Base-by-base conservation (phyloP, 2,888 invertebrate genomes). In the Mystacides longicornis region DNA sequence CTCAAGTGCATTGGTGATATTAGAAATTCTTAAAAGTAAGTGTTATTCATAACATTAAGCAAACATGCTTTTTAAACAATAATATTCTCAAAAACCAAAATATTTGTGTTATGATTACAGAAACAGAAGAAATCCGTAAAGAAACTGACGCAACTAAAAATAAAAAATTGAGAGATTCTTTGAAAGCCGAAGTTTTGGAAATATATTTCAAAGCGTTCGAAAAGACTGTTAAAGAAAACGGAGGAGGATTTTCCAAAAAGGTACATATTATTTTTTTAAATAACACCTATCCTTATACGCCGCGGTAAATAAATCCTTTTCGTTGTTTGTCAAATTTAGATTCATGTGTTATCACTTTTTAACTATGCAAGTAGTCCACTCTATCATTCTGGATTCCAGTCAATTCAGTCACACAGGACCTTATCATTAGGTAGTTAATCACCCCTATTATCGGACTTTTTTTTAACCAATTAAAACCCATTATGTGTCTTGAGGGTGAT, bases 171-270 rank as follows among this genome's bases (percentile, higher is more conserved):
- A 65, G 59, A 23, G 67, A 69, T 11, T 21, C 52, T 2, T 23
- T 60, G n/a, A 42, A 53, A 18, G 68, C 71, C 2, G 74, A 79
- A 60, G 65, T 64, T 2, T 62, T 78, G 2, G 77, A 80, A 1
- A 73, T 64, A 57, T 74, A 71, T 55, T 60, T 77, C 63, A 67
- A 70, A 42, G 73, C 72, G 63, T 65, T 80, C 21, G 78, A 80
- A 52, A 67, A 68, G 9, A 69, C 72, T 50, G 75, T 75, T 1
- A 71, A 75, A 62, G 67, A 72, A 18, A 79, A 80, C 60, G 70
- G 68, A 14, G 79, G 78, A 7, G 71, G 75, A 61, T 69, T 80
- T 19, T 76, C 70, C 7, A 31, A 3, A n/a, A 58, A 52, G 37
- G 63, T 55, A 62, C 48, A 54, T 57, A 59, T 11, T 49, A 37